These are phyloP conservation scores for Paramormyrops hopkinsi DNA, from an alignment of 2,797 vertebrate species.

Conservation along the genomic window DNA sequence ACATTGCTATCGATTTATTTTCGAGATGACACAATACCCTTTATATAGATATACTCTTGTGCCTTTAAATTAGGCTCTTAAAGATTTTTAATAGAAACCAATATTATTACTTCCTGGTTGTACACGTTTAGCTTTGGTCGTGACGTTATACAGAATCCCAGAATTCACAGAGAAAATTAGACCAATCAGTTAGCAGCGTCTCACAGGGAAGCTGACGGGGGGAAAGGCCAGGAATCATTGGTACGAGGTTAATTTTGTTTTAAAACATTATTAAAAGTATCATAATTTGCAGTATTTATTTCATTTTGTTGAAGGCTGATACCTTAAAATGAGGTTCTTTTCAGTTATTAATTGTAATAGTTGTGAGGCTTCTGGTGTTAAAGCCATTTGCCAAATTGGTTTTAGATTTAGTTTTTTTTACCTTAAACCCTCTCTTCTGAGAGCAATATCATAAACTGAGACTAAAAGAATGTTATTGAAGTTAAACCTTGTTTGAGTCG, in stretches of 20 bases:
- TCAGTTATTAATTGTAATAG: no score
- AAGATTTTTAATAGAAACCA: neutral
- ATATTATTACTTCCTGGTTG: neutral
- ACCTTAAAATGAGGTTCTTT: neutral
- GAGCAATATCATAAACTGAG: neutral
- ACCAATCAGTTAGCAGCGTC: no score
- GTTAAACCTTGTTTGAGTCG: neutral
- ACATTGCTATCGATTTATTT: neutral
- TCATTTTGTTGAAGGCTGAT: no score
- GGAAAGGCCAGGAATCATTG: no score
- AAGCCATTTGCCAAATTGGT: neutral
- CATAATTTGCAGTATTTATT: no score
- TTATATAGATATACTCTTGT: neutral
- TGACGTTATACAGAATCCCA: neutral
- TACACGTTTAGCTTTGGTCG: neutral
- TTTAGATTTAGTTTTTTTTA: neutral
- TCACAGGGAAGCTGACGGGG: no score
- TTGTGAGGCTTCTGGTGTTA: neutral
- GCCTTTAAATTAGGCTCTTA: neutral
- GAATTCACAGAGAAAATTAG: neutral
- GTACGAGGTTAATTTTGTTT: neutral
- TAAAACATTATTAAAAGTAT: neutral
- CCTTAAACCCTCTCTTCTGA: neutral
- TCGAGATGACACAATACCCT: neutral
- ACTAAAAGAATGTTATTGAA: neutral